Evolutionary conservation across 53 echinoderm and acorn worm species (phyloP).

Genomic region (Paracentrotus lividus): DNA sequence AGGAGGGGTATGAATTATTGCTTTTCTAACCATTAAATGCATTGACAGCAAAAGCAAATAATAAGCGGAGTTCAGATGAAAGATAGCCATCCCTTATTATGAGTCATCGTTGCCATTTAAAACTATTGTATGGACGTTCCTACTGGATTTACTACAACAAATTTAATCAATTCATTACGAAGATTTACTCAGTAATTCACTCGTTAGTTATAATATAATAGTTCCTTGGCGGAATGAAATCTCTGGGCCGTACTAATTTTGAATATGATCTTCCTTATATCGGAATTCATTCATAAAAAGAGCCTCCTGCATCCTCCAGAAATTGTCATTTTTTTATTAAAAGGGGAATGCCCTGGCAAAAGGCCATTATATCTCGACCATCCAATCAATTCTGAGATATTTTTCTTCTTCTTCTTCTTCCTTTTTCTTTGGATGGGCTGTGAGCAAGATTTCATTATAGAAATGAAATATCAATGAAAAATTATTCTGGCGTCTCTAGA

Average conservation of each 20-base stretch:
- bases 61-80: not conserved
- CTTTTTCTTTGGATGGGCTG: not conserved
- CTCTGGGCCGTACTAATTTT: constrained; percentile 35
- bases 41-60: not conserved
- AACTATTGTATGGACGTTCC: constrained; percentile 13
- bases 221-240: constrained; percentile 26
- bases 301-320: constrained; percentile 3
- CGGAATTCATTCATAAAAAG: constrained; percentile 49
- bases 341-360: constrained; percentile 46
- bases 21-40: not conserved
- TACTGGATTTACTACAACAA: constrained; percentile 29
- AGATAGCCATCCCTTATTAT: not conserved
- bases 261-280: constrained; percentile 48
- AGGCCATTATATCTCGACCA: constrained; percentile 21
- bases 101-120: not conserved
- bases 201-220: constrained; percentile 43
- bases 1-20: not conserved
- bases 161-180: constrained; percentile 46
- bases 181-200: constrained; percentile 48
- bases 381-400: constrained; percentile 16
- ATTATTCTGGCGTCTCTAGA: constrained; percentile 30
- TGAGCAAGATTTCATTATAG: constrained; percentile 42
- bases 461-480: constrained; percentile 37
- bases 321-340: not conserved
- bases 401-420: not conserved